Evolutionary conservation across 2,113 vertebrate species (phyloP).

Genomic region (Haliaeetus leucogaster): DNA sequence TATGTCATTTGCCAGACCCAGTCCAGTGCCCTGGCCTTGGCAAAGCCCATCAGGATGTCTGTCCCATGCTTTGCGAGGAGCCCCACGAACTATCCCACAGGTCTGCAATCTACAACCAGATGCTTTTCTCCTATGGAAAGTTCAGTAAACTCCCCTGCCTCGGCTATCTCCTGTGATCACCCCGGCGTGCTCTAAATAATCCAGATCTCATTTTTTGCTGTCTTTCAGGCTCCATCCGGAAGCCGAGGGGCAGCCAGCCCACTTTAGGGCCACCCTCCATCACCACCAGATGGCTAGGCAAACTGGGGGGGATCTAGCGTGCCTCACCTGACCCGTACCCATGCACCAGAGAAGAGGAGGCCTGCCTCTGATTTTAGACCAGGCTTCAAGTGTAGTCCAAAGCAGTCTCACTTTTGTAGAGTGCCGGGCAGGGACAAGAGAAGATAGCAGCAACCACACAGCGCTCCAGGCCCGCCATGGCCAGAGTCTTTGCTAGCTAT

Average conservation of each 20-base stretch:
- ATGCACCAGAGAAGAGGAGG: neutral
- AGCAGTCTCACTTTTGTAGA: neutral
- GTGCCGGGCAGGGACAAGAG: neutral
- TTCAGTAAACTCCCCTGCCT: neutral
- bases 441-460: neutral
- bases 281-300: neutral
- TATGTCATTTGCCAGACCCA: neutral
- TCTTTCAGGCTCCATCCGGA: neutral
- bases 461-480: neutral
- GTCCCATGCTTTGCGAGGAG: neutral
- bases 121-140: neutral
- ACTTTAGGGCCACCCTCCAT: neutral
- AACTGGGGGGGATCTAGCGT: neutral
- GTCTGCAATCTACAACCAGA: neutral
- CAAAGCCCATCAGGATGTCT: neutral
- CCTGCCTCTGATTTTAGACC: neutral
- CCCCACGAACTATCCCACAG: neutral
- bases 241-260: neutral
- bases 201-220: neutral
- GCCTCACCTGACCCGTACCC: neutral
- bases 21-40: neutral
- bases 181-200: neutral
- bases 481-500: neutral
- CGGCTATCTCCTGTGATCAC: neutral
- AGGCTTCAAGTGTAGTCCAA: neutral